phyloP scores from a whole-genome alignment of 1,140 invertebrate species.

The Coboldia fuscipes region DNA sequence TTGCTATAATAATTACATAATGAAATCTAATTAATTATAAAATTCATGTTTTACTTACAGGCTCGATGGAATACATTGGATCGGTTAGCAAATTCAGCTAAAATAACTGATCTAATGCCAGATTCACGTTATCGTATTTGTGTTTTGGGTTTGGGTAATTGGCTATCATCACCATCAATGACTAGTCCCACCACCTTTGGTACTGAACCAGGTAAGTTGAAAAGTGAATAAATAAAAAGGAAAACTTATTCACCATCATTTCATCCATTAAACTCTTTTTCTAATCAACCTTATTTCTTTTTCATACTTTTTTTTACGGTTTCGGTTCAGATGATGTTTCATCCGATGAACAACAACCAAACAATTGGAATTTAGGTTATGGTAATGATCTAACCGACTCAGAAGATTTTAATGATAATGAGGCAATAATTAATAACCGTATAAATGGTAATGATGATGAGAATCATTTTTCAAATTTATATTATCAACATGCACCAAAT shows the following conservation, averaged over 20 bases:
- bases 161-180: slow-evolving; percentile 28
- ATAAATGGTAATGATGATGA: slow-evolving; percentile 1
- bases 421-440: neutral
- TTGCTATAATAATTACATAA: slow-evolving; percentile 1
- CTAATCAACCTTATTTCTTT: too few relatives aligned
- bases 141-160: slow-evolving; percentile 57
- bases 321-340: too few relatives aligned
- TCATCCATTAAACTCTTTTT: too few relatives aligned
- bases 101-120: slow-evolving; percentile 45
- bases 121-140: slow-evolving; percentile 66
- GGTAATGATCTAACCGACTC: too few relatives aligned
- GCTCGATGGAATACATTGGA: slow-evolving; percentile 46
- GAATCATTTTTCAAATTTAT: too few relatives aligned
- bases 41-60: slow-evolving; percentile 21
- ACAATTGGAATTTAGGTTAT: too few relatives aligned
- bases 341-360: too few relatives aligned
- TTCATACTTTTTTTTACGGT: too few relatives aligned
- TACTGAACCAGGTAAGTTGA: too few relatives aligned
- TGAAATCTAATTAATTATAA: neutral
- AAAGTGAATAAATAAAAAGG: too few relatives aligned
- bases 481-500: slow-evolving; percentile 12
- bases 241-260: too few relatives aligned
- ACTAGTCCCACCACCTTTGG: too few relatives aligned
- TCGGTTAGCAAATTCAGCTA: slow-evolving; percentile 40
- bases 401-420: slow-evolving; percentile 1